These are phyloP conservation scores for Poeciliopsis occidentalis DNA, from an alignment of 2,113 vertebrate genomes.

Conservation along the genomic window DNA sequence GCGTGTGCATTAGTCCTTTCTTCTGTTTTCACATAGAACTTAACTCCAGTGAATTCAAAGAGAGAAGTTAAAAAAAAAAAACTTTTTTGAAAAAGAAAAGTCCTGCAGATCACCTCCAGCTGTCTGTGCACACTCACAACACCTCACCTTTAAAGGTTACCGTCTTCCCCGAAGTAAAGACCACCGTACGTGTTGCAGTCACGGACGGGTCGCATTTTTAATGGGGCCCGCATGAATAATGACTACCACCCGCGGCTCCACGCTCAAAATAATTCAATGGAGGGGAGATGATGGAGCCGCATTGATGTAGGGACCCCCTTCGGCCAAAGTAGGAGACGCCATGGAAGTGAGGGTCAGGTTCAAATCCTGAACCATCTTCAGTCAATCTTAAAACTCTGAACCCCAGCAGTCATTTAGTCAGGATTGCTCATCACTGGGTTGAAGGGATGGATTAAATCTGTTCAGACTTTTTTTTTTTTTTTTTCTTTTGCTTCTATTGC, in stretches of 20 bases:
- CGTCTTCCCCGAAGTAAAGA: constrained; percentile 23
- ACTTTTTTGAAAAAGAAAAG: constrained; percentile 17
- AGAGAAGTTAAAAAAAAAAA: constrained; percentile 30
- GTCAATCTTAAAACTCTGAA: constrained; percentile 14
- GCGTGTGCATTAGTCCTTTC: constrained; percentile 62
- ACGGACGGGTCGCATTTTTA: constrained; percentile 26
- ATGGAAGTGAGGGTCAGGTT: constrained; percentile 39
- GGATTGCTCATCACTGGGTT: constrained; percentile 8
- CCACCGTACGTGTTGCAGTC: constrained; percentile 32
- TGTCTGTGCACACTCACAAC: not conserved
- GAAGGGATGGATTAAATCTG: constrained; percentile 10
- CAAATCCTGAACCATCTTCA: not conserved
- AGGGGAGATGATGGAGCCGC: constrained; percentile 45
- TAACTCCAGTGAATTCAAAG: constrained; percentile 7
- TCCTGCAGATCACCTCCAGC: not conserved
- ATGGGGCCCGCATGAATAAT: constrained; percentile 55
- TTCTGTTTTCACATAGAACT: constrained; percentile 49
- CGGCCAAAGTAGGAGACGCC: constrained; percentile 34
- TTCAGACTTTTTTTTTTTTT: not conserved
- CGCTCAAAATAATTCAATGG: constrained; percentile 37
- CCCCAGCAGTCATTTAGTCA: not conserved
- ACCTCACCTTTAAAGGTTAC: constrained; percentile 25
- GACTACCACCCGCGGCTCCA: constrained; percentile 37
- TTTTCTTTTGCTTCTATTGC: not conserved
- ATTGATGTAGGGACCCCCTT: constrained; percentile 38